Evolutionary conservation across 2,113 vertebrate species (phyloP).

Genomic region (Oryzias celebensis): DNA sequence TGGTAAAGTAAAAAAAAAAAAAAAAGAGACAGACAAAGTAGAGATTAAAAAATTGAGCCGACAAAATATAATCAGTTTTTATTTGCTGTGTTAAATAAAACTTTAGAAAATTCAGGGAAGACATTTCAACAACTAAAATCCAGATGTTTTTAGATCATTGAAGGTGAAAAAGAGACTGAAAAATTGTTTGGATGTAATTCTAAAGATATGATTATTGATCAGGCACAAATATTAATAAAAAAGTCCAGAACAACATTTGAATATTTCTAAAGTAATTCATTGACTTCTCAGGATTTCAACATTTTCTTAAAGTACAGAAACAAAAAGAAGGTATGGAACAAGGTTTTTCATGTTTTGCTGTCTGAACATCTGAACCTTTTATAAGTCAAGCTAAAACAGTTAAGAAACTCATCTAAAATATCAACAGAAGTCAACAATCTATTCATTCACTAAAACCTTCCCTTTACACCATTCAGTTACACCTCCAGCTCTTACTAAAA

Average conservation of each 20-base stretch:
- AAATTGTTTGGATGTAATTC: too few species aligned
- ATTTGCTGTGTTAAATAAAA: conserved; percentile 41
- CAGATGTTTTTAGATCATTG: conserved; percentile 4
- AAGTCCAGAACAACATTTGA: too few species aligned
- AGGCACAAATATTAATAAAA: too few species aligned
- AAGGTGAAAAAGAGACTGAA: too few species aligned
- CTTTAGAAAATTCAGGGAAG: conserved; percentile 25
- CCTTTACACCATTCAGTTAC: not conserved
- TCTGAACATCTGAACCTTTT: conserved; percentile 9
- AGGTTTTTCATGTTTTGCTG: not conserved
- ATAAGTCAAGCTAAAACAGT: not conserved
- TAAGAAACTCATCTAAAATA: not conserved
- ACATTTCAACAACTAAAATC: conserved; percentile 9
- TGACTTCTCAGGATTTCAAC: too few species aligned
- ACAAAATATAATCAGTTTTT: conserved; percentile 45
- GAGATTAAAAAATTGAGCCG: conserved; percentile 31
- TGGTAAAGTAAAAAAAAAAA: conserved; percentile 2
- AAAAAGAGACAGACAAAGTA: not conserved
- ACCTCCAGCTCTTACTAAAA: conserved; percentile 1
- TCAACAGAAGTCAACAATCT: conserved; percentile 27
- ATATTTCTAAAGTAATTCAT: too few species aligned
- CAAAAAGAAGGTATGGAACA: too few species aligned
- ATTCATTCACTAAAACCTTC: conserved; percentile 3
- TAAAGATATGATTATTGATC: too few species aligned
- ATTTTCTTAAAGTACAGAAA: too few species aligned